Evolutionary conservation across 1,140 invertebrate genomes (phyloP), one percentile per base, ranked within the genome.

Genomic region (Thaumetopoea pityocampa): DNA sequence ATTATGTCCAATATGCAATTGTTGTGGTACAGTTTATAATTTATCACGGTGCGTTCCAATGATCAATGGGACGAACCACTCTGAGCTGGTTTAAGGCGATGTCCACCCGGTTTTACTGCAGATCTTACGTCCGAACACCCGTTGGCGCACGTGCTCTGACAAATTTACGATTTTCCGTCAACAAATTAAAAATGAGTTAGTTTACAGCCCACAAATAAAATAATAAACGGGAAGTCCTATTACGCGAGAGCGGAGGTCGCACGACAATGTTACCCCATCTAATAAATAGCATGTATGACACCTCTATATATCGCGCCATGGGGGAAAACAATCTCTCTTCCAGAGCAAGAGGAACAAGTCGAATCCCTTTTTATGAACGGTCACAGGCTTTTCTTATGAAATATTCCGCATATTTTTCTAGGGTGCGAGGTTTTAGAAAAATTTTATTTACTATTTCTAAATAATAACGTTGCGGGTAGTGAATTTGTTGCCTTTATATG

Each of bases 111-210:
- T 67, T 67, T 73, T 65, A 73, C 56, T 45, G 56, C 62, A 41
- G 40, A 33, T 57, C 67, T 65, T 51, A 68, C 51, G 52, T 56
- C 51, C 37, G 29, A 33, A 51, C 48, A 41, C 41, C 36, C 45
- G 17, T 47, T 28, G 47, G 36, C 42, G 42, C 56, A 62, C 56
- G 48, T 62, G 61, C 69, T 57, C 53, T 53, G 37, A 38, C 47
- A 52, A 78, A 70, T 78, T 80, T 76, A 80, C 60, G 71, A 58
- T 54, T 60, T 53, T 38, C 49, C 45, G 42, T 46, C 65, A 62
- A 76, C 73, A 80, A 80, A 77, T 81, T 79, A 81, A 81, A 79
- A 74, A 74, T 73, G 66, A 76, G 67, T 77, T 71, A 70, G 71
- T 74, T 72, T 77, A 70, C 64, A 66, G 51, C 67, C 57, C 32